Evolutionary conservation across 2,888 invertebrate species (phyloP).

Genomic region (Acleris emargana): DNA sequence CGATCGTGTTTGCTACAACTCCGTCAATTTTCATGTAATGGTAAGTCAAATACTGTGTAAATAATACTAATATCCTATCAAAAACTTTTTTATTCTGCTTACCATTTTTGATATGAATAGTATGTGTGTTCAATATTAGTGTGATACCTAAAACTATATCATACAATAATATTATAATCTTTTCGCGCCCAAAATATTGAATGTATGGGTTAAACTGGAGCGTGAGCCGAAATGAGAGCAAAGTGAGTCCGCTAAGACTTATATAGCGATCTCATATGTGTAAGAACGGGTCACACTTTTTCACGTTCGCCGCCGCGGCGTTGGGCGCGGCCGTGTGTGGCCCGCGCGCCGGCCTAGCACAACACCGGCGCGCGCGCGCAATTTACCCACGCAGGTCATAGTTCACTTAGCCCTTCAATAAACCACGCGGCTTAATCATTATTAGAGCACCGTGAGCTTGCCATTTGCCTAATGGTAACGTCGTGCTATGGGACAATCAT

Average conservation of each 20-base stretch:
- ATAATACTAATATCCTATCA: neutral
- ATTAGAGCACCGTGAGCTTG: conserved; percentile 12
- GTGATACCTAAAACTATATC: conserved; percentile 30
- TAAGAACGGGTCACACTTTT: conserved; percentile 82
- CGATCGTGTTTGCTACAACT: neutral
- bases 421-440: conserved; percentile 6
- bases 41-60: neutral
- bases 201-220: conserved; percentile 77
- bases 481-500: neutral
- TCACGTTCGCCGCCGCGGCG: conserved; percentile 71
- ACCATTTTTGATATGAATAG: conserved; percentile 65
- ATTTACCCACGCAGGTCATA: conserved; percentile 19
- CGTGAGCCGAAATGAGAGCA: conserved; percentile 82
- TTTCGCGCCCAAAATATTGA: conserved; percentile 49
- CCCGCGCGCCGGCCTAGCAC: conserved; percentile 33
- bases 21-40: neutral
- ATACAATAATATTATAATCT: conserved; percentile 29
- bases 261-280: conserved; percentile 82
- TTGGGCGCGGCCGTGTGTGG: conserved; percentile 69
- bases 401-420: conserved; percentile 31
- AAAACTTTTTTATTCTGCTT: conserved; percentile 46
- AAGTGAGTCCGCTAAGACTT: conserved; percentile 75
- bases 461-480: conserved; percentile 14
- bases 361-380: conserved; percentile 17
- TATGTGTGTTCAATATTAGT: conserved; percentile 35